phyloP scores from a whole-genome alignment of 2,113 vertebrate genomes.

The Notarius lentiginosus region DNA sequence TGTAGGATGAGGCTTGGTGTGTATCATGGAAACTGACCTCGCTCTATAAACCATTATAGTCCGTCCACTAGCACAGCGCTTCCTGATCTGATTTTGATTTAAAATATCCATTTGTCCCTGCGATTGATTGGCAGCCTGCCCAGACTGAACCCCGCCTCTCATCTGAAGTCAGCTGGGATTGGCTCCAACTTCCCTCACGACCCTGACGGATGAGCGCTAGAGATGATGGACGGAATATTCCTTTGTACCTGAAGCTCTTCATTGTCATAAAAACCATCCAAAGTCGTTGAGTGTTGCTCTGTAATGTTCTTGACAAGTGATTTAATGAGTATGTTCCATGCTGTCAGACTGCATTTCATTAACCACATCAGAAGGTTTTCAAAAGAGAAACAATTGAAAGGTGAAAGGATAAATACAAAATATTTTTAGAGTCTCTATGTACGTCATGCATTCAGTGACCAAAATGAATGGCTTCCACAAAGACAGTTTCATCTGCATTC shows the following conservation, averaged over 20 bases:
- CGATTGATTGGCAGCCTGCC: too few species aligned
- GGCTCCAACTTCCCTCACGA: too few species aligned
- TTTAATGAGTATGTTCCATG: not conserved
- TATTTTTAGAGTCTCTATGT: not conserved
- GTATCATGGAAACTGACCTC: not conserved
- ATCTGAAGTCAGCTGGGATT: too few species aligned
- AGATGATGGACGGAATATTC: too few species aligned
- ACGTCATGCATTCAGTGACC: conserved; percentile 3
- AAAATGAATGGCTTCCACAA: not conserved
- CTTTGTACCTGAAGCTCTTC: not conserved
- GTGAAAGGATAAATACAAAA: not conserved
- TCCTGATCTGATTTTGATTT: not conserved
- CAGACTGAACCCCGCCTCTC: too few species aligned
- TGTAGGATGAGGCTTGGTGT: not conserved
- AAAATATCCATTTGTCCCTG: not conserved
- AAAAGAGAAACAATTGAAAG: too few species aligned
- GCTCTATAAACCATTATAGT: not conserved
- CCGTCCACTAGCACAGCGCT: not conserved
- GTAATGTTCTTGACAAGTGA: not conserved
- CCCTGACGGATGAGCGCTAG: not conserved
- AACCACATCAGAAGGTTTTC: conserved; percentile 10
- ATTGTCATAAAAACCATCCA: not conserved
- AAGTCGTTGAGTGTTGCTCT: conserved; percentile 14
- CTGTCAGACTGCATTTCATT: conserved; percentile 8
- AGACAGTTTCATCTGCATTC: conserved; percentile 30